Conservation (phyloP, 2,113 vertebrate genomes). For the Brachionichthys hirsutus region DNA sequence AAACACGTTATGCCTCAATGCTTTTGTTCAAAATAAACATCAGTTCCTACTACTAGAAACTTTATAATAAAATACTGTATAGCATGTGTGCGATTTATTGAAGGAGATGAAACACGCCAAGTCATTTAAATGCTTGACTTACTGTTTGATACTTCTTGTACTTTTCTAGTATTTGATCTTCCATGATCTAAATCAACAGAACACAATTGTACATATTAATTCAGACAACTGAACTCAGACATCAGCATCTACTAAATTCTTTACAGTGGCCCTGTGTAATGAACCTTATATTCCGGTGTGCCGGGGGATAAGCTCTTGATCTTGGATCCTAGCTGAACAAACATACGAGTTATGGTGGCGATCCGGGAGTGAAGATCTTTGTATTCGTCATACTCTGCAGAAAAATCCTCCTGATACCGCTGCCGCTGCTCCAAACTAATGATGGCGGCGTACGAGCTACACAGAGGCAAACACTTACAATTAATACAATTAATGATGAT, state of each 20-base stretch:
- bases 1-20: too few relatives aligned
- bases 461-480: constrained; percentile 8
- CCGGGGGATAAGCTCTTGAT: constrained; percentile 80
- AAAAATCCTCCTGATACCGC: constrained; percentile 81
- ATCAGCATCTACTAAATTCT: neutral
- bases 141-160: constrained; percentile 85
- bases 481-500: too few relatives aligned
- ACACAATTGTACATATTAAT: constrained; percentile 9
- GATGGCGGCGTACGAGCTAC: constrained; percentile 74
- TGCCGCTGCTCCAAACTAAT: constrained; percentile 72
- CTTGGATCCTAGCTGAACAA: constrained; percentile 82
- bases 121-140: constrained; percentile 14
- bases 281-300: constrained; percentile 80
- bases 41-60: too few relatives aligned
- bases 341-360: constrained; percentile 78
- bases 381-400: constrained; percentile 81
- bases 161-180: constrained; percentile 84
- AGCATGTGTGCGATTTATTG: too few relatives aligned
- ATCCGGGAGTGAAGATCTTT: constrained; percentile 77
- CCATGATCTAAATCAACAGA: constrained; percentile 73
- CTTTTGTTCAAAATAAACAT: too few relatives aligned
- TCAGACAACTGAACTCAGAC: neutral
- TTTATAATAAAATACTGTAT: too few relatives aligned
- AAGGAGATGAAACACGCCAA: too few relatives aligned
- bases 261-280: neutral